These are phyloP conservation scores for Gymnoscopelus braueri DNA, from an alignment of 2,797 vertebrate genomes.

Conservation along the genomic window DNA sequence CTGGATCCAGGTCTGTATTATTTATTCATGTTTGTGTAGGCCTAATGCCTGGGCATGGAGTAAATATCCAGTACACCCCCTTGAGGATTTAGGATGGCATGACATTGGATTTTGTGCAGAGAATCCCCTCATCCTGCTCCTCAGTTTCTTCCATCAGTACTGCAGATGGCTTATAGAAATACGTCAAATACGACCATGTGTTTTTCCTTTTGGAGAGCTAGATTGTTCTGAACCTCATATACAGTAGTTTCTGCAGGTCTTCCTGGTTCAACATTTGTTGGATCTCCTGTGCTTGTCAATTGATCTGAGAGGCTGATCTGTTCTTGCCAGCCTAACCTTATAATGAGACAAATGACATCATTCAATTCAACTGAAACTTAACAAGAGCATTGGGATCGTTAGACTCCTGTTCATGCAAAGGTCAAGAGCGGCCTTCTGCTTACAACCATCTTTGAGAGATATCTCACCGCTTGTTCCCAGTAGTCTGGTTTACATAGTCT, in stretches of 20 bases:
- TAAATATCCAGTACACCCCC: conserved; percentile 9
- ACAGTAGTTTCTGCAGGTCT: background rate
- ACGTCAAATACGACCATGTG: too few relatives aligned
- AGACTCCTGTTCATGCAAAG: background rate
- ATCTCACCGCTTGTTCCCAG: too few relatives aligned
- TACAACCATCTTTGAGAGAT: background rate
- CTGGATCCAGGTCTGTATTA: conserved; percentile 28
- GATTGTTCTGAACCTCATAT: too few relatives aligned
- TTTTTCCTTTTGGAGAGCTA: too few relatives aligned
- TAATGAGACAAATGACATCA: background rate
- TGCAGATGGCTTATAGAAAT: too few relatives aligned
- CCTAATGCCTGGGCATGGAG: conserved; percentile 23
- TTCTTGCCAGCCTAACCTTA: background rate
- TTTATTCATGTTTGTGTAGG: conserved; percentile 50
- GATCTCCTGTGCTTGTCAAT: background rate
- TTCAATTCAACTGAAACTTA: background rate
- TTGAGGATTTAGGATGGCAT: conserved; percentile 11
- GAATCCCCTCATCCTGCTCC: too few relatives aligned
- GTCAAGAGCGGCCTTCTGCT: background rate
- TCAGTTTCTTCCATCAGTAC: too few relatives aligned
- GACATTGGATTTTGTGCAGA: conserved; percentile 11
- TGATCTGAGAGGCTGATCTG: background rate
- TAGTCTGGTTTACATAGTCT: too few relatives aligned
- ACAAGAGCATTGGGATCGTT: background rate
- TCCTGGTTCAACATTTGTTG: background rate